A percentile compares a stretch with the other conserved stretches of the same genome.
Evolutionary conservation across 2,888 invertebrate genomes (phyloP).

Genomic region (Diadromus collaris): DNA sequence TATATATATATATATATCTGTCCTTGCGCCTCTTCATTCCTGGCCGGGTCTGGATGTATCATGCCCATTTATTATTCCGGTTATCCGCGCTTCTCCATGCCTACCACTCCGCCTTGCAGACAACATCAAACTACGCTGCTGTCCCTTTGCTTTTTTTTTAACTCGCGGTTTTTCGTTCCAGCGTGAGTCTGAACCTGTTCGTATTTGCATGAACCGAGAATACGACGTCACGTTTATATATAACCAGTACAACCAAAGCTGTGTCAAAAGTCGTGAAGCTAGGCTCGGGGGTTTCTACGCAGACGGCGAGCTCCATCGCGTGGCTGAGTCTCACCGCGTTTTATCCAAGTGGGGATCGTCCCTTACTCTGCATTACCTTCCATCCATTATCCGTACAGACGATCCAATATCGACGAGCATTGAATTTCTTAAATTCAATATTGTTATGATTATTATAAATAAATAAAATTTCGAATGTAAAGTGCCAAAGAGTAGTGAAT

Average conservation of each 20-base stretch:
- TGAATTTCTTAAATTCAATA: constrained; percentile 8
- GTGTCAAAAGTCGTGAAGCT: constrained; percentile 5
- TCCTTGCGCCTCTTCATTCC: background rate
- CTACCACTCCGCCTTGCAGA: background rate
- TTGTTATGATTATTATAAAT: background rate
- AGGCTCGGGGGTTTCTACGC: background rate
- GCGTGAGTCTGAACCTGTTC: background rate
- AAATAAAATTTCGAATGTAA: too few species aligned
- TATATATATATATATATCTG: background rate
- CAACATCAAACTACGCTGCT: background rate
- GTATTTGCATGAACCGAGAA: constrained; percentile 16
- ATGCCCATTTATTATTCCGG: constrained; percentile 11
- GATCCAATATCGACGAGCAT: background rate
- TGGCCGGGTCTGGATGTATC: background rate
- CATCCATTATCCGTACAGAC: background rate
- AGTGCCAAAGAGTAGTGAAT: background rate
- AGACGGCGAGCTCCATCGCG: background rate
- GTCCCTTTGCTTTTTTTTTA: background rate
- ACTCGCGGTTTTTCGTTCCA: background rate
- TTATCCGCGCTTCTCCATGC: background rate
- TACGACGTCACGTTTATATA: background rate
- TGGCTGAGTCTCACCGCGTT: background rate
- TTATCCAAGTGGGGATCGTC: constrained; percentile 4
- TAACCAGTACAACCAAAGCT: constrained; percentile 1
- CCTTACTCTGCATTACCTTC: background rate